Conservation (phyloP, 2,797 vertebrate genomes). For the Varecia variegata region DNA sequence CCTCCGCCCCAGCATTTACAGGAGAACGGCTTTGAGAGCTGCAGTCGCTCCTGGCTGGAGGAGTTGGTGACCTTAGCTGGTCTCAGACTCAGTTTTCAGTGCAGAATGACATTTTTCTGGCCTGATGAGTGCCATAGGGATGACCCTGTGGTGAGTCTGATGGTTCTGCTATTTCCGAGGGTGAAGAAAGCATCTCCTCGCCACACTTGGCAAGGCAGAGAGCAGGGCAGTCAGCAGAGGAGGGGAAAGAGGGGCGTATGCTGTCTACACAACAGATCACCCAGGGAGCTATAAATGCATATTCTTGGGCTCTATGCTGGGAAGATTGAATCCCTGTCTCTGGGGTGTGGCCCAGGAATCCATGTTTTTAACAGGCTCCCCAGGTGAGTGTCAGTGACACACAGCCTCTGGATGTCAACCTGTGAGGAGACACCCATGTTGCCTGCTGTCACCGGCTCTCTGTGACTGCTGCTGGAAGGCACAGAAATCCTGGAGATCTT, state of each 20-base stretch:
- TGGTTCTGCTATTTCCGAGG: neutral
- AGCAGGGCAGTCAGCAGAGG: neutral
- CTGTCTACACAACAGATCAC: neutral
- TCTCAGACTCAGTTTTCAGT: neutral
- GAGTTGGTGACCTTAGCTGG: neutral
- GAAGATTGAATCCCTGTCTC: neutral
- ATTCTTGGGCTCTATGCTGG: neutral
- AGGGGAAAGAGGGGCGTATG: neutral
- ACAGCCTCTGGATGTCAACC: neutral
- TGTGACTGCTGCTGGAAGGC: neutral
- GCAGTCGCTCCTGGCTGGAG: neutral
- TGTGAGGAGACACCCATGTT: neutral
- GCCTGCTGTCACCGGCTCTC: accelerated
- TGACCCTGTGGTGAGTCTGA: neutral
- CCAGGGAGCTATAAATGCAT: neutral
- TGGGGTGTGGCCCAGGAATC: neutral
- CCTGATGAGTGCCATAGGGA: neutral
- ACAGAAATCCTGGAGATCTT: neutral
- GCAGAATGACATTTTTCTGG: neutral
- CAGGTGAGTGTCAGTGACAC: neutral
- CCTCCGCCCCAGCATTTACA: neutral
- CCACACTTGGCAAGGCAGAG: neutral
- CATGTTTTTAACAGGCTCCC: neutral
- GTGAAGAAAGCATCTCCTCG: neutral
- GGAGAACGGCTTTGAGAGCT: neutral